phyloP scores from a whole-genome alignment of 1,140 invertebrate species.

The Drosophila yakuba region DNA sequence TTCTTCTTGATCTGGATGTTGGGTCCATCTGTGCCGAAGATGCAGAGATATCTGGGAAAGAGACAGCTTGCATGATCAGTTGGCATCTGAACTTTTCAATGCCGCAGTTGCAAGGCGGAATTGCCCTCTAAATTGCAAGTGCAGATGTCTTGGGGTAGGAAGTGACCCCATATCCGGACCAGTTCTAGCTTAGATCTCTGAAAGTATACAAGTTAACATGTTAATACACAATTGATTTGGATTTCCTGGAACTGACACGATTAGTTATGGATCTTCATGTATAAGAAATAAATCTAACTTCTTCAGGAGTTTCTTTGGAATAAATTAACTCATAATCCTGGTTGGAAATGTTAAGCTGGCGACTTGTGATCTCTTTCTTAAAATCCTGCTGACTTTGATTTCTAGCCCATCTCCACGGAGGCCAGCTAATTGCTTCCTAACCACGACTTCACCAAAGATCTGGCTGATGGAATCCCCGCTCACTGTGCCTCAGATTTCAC shows the following conservation, averaged over 20 bases:
- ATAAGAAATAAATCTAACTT: not conserved
- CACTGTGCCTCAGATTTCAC: slow-evolving; percentile 61
- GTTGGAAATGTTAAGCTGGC: not conserved
- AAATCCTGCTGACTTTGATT: not conserved
- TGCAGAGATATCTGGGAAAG: slow-evolving; percentile 12
- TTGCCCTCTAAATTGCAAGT: slow-evolving; percentile 3
- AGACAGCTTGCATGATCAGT: slow-evolving; percentile 43
- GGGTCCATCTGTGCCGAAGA: slow-evolving; percentile 18
- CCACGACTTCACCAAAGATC: slow-evolving; percentile 37
- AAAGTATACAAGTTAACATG: not conserved
- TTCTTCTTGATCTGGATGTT: not conserved
- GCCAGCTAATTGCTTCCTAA: slow-evolving; percentile 42
- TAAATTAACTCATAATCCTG: not conserved
- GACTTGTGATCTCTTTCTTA: not conserved
- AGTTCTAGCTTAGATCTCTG: not conserved
- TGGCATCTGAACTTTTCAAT: slow-evolving; percentile 56
- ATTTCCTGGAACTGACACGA: slow-evolving; percentile 4
- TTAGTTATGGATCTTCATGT: not conserved
- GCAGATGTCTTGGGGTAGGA: slow-evolving; percentile 24
- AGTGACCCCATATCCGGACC: not conserved
- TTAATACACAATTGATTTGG: not conserved
- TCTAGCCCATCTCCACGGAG: not conserved
- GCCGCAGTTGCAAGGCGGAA: slow-evolving; percentile 15
- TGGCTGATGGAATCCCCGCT: slow-evolving; percentile 15
- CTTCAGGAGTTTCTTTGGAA: not conserved